Evolutionary conservation across 2,797 vertebrate species (phyloP).

Genomic region (Picus viridis): DNA sequence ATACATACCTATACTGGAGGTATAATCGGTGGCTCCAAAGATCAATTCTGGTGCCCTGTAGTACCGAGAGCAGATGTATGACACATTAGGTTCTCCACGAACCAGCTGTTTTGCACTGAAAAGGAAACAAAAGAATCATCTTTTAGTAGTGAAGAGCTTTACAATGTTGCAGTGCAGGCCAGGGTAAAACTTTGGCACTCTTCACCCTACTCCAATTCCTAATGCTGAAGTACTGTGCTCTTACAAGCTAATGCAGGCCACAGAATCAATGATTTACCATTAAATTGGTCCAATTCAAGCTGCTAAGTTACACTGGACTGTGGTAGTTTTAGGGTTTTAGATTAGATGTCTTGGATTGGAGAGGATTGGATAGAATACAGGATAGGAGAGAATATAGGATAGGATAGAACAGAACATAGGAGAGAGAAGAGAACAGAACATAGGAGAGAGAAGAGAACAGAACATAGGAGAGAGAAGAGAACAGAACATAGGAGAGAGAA

Average conservation of each 20-base stretch:
- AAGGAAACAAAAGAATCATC: conserved; percentile 3
- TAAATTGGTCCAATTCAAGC: not conserved
- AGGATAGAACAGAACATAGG: no score
- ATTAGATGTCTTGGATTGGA: no score
- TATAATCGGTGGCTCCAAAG: conserved; percentile 99
- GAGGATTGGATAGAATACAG: no score
- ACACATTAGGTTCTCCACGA: conserved; percentile 98
- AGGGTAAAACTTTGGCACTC: not conserved
- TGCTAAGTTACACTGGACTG: not conserved
- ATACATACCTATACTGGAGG: conserved; percentile 95
- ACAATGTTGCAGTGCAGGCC: not conserved
- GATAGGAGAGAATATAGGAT: no score
- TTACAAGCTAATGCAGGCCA: not conserved
- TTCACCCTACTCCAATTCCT: not conserved
- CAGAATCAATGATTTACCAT: not conserved
- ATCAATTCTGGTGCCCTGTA: conserved; percentile 99
- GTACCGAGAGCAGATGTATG: conserved; percentile 99
- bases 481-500: no score
- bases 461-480: no score
- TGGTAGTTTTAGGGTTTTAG: no score
- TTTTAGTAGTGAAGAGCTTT: not conserved
- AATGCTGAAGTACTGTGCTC: not conserved
- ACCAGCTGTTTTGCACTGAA: conserved; percentile 98
- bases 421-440: no score
- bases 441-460: no score